phyloP scores from a whole-genome alignment of 2,888 invertebrate genomes.

The Cyclophora albipunctata region DNA sequence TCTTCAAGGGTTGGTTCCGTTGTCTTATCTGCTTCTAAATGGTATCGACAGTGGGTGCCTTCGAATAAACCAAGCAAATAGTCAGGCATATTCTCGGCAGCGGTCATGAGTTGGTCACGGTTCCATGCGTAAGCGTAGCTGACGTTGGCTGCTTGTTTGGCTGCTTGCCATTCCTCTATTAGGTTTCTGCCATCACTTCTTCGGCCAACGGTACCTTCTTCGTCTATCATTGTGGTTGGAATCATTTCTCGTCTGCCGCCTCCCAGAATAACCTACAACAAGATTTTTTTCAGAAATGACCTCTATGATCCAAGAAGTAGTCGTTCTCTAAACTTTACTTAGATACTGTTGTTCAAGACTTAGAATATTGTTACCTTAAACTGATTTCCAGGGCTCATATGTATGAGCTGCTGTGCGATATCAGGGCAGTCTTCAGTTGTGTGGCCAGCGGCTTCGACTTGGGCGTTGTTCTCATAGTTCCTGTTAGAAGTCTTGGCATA shows the following conservation, averaged over 20 bases:
- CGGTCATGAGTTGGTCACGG: slow-evolving; percentile 68
- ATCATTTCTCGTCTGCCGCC: slow-evolving; percentile 82
- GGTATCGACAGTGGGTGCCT: slow-evolving; percentile 78
- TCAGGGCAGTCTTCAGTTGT: slow-evolving; percentile 66
- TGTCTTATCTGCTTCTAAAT: slow-evolving; percentile 66
- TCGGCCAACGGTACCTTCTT: slow-evolving; percentile 57
- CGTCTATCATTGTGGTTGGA: slow-evolving; percentile 70
- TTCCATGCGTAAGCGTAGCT: slow-evolving; percentile 74
- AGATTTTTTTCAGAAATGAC: neutral
- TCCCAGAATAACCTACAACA: slow-evolving; percentile 78
- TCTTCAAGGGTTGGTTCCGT: slow-evolving; percentile 65
- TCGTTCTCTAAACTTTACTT: no score
- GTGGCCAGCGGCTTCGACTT: slow-evolving; percentile 40
- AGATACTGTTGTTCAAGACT: no score
- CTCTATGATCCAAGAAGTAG: no score
- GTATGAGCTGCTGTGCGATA: slow-evolving; percentile 81
- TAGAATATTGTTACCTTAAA: slow-evolving; percentile 69
- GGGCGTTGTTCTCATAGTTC: slow-evolving; percentile 82
- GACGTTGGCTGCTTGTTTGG: slow-evolving; percentile 46
- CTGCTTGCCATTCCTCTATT: slow-evolving; percentile 78
- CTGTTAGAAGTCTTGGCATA: slow-evolving; percentile 81
- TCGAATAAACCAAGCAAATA: slow-evolving; percentile 79
- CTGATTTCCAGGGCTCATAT: slow-evolving; percentile 76
- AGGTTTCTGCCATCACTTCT: slow-evolving; percentile 78
- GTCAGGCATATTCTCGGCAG: slow-evolving; percentile 67